phyloP scores from a whole-genome alignment of 1,140 invertebrate genomes.

The Spodoptera frugiperda region DNA sequence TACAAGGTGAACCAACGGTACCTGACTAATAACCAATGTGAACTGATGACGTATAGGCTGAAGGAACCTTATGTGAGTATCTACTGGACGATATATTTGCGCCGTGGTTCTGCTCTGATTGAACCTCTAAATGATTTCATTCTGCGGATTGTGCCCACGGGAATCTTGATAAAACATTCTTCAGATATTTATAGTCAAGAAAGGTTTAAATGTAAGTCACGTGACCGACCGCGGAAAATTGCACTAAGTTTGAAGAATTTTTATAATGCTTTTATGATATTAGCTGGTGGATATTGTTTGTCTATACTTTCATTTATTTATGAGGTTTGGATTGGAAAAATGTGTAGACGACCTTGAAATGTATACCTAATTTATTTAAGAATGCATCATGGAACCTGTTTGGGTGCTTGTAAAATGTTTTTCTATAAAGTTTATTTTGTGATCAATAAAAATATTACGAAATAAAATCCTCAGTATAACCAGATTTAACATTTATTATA shows the following conservation, averaged over 20 bases:
- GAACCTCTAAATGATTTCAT: conserved; percentile 17
- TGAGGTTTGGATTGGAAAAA: not conserved
- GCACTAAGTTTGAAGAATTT: not conserved
- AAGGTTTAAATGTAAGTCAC: not conserved
- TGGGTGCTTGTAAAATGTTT: not conserved
- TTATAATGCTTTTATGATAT: conserved; percentile 9
- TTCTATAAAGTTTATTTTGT: too few species aligned
- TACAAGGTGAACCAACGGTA: conserved; percentile 10
- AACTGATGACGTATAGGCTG: conserved; percentile 22
- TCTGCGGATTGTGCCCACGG: not conserved
- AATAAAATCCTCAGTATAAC: too few species aligned
- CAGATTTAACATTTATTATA: too few species aligned
- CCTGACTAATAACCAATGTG: conserved; percentile 31
- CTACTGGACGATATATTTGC: conserved; percentile 49
- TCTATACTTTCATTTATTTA: not conserved
- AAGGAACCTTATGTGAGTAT: conserved; percentile 21
- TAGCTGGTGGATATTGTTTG: conserved; percentile 4
- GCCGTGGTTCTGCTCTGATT: conserved; percentile 44
- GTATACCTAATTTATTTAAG: not conserved
- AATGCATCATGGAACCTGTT: not conserved
- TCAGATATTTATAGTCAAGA: not conserved
- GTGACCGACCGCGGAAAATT: not conserved
- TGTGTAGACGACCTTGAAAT: not conserved
- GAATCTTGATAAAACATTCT: not conserved
- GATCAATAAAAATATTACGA: too few species aligned